These are phyloP conservation scores for Connochaetes taurinus DNA, from an alignment of 2,113 vertebrate genomes.

Conservation along the genomic window DNA sequence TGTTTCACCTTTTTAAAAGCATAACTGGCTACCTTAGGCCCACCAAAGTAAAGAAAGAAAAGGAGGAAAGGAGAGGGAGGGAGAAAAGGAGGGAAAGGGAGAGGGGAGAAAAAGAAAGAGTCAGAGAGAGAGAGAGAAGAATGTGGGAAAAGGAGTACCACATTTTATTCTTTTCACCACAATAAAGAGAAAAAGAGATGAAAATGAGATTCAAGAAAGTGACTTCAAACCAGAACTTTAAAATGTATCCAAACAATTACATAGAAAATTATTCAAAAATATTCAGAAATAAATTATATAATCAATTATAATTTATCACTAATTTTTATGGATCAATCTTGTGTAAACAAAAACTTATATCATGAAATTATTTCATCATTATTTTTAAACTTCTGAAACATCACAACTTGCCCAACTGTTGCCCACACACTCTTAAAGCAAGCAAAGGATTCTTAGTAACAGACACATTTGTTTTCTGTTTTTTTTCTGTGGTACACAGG, in stretches of 20 bases:
- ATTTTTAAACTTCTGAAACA: slow-evolving; percentile 20
- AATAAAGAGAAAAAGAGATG: neutral
- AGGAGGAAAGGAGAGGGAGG: neutral
- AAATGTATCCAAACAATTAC: neutral
- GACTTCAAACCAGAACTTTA: neutral
- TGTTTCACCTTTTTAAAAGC: neutral
- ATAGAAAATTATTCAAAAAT: neutral
- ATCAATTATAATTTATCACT: neutral
- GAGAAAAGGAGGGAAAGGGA: too few relatives aligned
- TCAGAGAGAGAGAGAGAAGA: neutral
- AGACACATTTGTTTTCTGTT: neutral
- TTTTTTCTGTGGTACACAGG: neutral
- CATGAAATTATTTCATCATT: neutral
- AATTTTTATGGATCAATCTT: neutral
- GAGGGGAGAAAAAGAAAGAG: neutral
- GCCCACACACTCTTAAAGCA: neutral
- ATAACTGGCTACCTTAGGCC: neutral
- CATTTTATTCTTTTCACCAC: neutral
- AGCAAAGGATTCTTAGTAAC: neutral
- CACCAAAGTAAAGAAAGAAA: neutral
- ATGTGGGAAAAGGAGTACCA: fast-evolving
- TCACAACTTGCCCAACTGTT: neutral
- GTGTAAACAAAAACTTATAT: neutral
- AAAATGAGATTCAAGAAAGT: neutral
- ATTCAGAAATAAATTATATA: neutral